These are phyloP conservation scores for Tetranychus truncatus DNA, from an alignment of 2,888 invertebrate genomes.

Conservation along the genomic window DNA sequence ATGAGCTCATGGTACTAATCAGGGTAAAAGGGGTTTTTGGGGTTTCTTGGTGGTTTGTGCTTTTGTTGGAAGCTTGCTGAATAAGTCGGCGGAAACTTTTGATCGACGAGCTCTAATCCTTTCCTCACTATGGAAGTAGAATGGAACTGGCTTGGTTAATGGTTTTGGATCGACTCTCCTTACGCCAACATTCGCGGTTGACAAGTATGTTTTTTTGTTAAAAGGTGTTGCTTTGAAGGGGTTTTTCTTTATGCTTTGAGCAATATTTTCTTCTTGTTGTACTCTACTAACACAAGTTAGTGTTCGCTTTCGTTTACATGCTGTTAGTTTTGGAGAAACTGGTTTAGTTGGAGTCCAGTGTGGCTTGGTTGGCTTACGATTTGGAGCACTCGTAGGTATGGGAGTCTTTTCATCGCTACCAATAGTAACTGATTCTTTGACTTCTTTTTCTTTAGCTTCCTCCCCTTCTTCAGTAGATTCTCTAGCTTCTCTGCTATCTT, in stretches of 20 bases:
- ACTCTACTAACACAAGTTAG: neutral
- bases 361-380: neutral
- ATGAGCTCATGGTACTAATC: no score
- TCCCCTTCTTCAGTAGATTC: no score
- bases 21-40: no score
- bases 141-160: neutral
- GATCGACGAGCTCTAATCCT: neutral
- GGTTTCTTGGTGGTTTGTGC: no score
- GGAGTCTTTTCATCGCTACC: no score
- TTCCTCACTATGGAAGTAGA: neutral
- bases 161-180: neutral
- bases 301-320: neutral
- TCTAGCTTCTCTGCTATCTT: no score
- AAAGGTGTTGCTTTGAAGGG: neutral
- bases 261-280: constrained; percentile 1
- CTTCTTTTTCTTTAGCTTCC: no score
- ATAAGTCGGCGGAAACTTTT: neutral
- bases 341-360: neutral
- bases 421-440: no score
- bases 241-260: constrained; percentile 3
- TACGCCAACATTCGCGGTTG: neutral
- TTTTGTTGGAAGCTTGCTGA: neutral
- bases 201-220: constrained; percentile 2
- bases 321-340: neutral
- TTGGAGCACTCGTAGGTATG: neutral